phyloP scores from a whole-genome alignment of 2,888 invertebrate species.

The Andrena chrysosceles region DNA sequence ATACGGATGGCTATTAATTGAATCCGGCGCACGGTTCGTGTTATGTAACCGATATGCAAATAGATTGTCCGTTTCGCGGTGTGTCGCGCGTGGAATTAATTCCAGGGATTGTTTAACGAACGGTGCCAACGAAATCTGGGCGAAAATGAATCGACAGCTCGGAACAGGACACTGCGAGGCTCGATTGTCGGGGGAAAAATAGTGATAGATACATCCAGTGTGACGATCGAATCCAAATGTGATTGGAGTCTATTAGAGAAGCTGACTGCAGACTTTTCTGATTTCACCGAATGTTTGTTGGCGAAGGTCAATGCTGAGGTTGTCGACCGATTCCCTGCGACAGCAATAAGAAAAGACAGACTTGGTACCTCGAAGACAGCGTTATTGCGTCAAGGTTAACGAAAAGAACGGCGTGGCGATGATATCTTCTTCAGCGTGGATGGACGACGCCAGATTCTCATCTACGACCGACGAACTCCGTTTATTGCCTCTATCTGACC shows the following conservation, averaged over 20 bases:
- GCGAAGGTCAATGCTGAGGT: not conserved
- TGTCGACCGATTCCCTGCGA: not conserved
- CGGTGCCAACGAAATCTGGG: constrained; percentile 9
- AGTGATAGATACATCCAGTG: not conserved
- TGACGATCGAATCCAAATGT: too few relatives aligned
- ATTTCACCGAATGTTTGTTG: too few relatives aligned
- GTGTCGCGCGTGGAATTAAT: constrained; percentile 54
- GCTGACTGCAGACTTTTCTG: too few relatives aligned
- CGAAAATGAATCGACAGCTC: constrained; percentile 28
- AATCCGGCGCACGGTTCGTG: constrained; percentile 50
- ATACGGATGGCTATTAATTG: constrained; percentile 58
- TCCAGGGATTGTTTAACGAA: constrained; percentile 55
- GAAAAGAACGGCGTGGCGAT: constrained; percentile 5
- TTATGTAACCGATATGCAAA: constrained; percentile 63
- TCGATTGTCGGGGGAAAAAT: not conserved
- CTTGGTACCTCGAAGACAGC: not conserved
- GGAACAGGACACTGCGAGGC: not conserved
- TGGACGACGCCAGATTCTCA: constrained; percentile 58
- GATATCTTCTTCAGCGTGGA: constrained; percentile 43
- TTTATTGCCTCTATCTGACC: constrained; percentile 53
- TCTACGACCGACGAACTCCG: constrained; percentile 49
- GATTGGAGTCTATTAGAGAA: too few relatives aligned
- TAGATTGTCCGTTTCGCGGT: constrained; percentile 55
- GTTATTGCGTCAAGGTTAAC: not conserved
- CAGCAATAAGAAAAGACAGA: not conserved